Evolutionary conservation across 2,888 invertebrate genomes (phyloP), one percentile per base, ranked within the genome.

Genomic region (Heteromurus nitidus): DNA sequence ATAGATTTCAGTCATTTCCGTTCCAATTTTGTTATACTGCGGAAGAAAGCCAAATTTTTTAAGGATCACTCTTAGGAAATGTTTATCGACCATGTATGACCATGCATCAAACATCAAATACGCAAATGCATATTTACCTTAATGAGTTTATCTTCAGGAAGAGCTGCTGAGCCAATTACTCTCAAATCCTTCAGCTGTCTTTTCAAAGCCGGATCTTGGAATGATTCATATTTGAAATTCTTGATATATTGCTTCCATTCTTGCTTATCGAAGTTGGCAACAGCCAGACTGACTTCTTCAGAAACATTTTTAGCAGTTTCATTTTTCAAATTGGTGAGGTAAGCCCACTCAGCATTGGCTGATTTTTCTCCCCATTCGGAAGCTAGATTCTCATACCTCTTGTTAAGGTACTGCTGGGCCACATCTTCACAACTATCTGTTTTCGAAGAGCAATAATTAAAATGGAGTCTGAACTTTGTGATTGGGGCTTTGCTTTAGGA

Each of bases 1-100:
- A 89, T 94, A 95, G 28, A 93, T 91, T 86, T 94, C 94, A 88
- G 94, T 94, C 95, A 95, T 95, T 88, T 94, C 93, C 0, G 93
- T 90, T n/a, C 86, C 77, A 22, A 88, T 75, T 82, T 85, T 77
- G 75, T 88, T 88, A 60, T 88, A 88, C 88, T 89, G 60, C 11
- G 28, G 53, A 77, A 13, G 3, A n/a, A 47, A 13, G 22, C 30
- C 42, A 9, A 53, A n/a, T n/a, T n/a, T n/a, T n/a, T n/a, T n/a
- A 24, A 28, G 42, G 3, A 65, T 44, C 18, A 64, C 24, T 18
- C 24, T 36, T 53, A 11, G 9, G 20, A 53, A 22, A 53, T 22
- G 36, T n/a, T n/a, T n/a, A n/a, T n/a, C n/a, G n/a, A n/a, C n/a
- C n/a, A n/a, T n/a, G n/a, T n/a, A n/a, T n/a, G n/a, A n/a, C n/a